Evolutionary conservation across 2,113 vertebrate genomes (phyloP), one percentile per base, ranked within the genome.

Genomic region (Reinhardtius hippoglossoides): DNA sequence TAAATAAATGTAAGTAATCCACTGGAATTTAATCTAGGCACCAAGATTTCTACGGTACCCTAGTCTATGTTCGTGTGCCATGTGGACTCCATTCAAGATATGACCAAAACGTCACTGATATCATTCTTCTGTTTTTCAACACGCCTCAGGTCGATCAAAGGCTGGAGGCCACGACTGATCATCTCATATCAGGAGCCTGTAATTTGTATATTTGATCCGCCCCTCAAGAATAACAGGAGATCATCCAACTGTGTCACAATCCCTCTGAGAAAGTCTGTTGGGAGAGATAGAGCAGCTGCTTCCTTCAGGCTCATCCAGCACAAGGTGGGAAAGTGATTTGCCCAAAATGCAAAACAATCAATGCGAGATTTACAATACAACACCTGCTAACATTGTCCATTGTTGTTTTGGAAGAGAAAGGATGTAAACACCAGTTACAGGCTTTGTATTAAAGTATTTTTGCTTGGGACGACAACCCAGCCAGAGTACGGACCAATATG

Each of bases 121-220:
- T 58, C 4, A 10, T 48, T 48, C 13, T 18, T 16, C 13, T 48
- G 27, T 42, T 1, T 40, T 31, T 56, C 21, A 60, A 14, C 44
- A 16, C 4, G 44, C 21, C 27, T 58, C 23, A 60, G 15, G 44
- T 63, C n/a, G 35, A 18, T 52, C 70, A 67, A 56, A 59, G 46
- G 14, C 37, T 24, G 24, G 24, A 77, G 26, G 56, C 69, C 14
- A 16, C 16, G 1, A 12, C 18, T 24, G 21, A 60, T 63, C 15
- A 16, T 16, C 44, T 16, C 15, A 48, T 6, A 21, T 80, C 54
- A 69, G 13, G 63, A 76, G 67, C 50, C 48, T 52, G n/a, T 4
- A 59, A 20, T 64, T 46, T 76, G 35, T 64, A 59, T 46, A 35
- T 65, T 37, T 69, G 14, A 76, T 26, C 44, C 52, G 5, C 31